phyloP scores from a whole-genome alignment of 2,888 invertebrate species.

The Philereme vetulata region DNA sequence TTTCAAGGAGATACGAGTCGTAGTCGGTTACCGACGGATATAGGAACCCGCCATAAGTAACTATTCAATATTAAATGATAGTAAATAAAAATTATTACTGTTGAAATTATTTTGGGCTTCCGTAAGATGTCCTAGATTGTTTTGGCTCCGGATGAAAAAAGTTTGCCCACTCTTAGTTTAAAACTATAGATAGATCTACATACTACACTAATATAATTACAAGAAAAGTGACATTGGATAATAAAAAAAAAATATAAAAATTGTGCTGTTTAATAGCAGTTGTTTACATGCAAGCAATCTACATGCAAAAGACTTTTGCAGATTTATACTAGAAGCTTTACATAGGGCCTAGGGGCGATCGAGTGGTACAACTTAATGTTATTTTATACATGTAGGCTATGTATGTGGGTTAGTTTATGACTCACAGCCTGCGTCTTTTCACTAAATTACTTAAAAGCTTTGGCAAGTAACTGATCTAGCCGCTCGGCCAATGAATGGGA shows the following conservation, averaged over 20 bases:
- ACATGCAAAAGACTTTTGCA: slow-evolving; percentile 38
- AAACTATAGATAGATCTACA: too few species aligned
- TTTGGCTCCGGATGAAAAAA: too few species aligned
- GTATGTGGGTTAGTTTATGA: slow-evolving; percentile 56
- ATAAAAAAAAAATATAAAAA: neutral
- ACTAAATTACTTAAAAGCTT: slow-evolving; percentile 46
- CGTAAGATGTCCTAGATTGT: too few species aligned
- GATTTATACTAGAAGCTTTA: slow-evolving; percentile 27
- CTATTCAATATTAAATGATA: too few species aligned
- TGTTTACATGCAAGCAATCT: slow-evolving; percentile 42
- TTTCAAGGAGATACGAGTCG: too few species aligned
- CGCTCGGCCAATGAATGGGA: slow-evolving; percentile 40
- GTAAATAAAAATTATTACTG: too few species aligned
- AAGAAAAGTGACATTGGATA: neutral
- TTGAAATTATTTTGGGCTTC: too few species aligned
- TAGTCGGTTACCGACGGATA: too few species aligned
- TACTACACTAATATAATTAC: too few species aligned
- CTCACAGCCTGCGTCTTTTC: slow-evolving; percentile 67
- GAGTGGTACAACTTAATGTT: slow-evolving; percentile 42
- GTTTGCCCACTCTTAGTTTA: too few species aligned
- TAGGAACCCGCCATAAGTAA: too few species aligned
- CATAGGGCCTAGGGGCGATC: slow-evolving; percentile 44
- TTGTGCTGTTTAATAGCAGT: slow-evolving; percentile 10
- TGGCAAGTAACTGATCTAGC: slow-evolving; percentile 52
- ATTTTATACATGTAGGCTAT: slow-evolving; percentile 44